A percentile compares a stretch with the other conserved stretches of the same genome.
Evolutionary conservation across 2,113 vertebrate species (phyloP).

Genomic region (Octodon degus): DNA sequence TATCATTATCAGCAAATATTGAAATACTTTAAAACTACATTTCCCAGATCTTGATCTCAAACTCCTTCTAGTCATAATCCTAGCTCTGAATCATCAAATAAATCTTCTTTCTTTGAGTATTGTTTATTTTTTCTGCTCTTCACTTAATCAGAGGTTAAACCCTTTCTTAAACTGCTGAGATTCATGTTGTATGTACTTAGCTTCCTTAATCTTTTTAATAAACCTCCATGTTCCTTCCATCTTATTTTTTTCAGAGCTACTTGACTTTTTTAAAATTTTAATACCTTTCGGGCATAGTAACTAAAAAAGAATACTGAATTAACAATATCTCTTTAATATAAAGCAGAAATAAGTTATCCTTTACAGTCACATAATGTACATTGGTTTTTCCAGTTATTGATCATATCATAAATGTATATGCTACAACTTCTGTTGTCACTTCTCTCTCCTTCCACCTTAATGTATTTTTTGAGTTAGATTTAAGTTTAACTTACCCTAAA

Average conservation of each 20-base stretch:
- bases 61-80: background rate
- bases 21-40: constrained; percentile 25
- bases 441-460: background rate
- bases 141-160: constrained; percentile 18
- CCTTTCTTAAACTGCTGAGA: background rate
- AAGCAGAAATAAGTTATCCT: background rate
- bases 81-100: background rate
- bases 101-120: background rate
- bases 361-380: background rate
- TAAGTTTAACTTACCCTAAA: constrained; percentile 8
- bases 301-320: background rate
- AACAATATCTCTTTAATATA: constrained; percentile 15
- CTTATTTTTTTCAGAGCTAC: background rate
- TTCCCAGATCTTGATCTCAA: constrained; percentile 1
- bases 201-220: constrained; percentile 4
- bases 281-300: background rate
- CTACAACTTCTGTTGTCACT: background rate
- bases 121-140: background rate
- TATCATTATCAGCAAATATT: background rate
- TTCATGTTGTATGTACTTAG: constrained; percentile 3
- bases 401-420: background rate
- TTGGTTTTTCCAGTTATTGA: background rate
- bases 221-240: background rate
- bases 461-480: constrained; percentile 12
- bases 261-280: constrained; percentile 43